phyloP scores from a whole-genome alignment of 2,888 invertebrate species.

The Anthophora plumipes region DNA sequence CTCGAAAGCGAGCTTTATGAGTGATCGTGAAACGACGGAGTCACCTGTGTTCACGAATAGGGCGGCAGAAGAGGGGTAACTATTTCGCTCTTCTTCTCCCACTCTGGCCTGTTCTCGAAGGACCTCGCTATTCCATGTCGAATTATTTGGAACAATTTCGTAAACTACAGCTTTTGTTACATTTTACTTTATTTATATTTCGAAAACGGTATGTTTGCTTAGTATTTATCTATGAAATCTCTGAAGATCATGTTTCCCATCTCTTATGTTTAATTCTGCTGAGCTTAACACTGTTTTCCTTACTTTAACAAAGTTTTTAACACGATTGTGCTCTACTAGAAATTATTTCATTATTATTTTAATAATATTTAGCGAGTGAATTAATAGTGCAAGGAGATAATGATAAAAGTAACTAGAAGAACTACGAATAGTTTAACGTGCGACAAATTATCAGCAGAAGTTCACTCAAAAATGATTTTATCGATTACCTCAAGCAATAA shows the following conservation, averaged over 20 bases:
- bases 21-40: conserved; percentile 64
- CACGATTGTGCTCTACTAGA: neutral
- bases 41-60: conserved; percentile 59
- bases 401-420: no score
- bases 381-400: no score
- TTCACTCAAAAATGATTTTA: no score
- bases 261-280: neutral
- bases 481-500: no score
- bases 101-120: conserved; percentile 40
- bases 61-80: conserved; percentile 67
- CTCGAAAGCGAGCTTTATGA: conserved; percentile 67
- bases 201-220: no score
- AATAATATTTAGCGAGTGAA: no score
- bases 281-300: neutral
- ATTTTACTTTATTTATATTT: neutral
- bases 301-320: neutral
- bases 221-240: neutral
- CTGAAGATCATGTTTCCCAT: neutral
- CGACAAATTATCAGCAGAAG: no score
- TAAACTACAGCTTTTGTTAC: neutral
- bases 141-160: conserved; percentile 13
- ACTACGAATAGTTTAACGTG: no score
- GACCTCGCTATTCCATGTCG: conserved; percentile 29
- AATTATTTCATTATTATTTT: no score
- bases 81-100: conserved; percentile 47